Evolutionary conservation across 2,888 invertebrate genomes (phyloP).

Genomic region (Lordiphosa fenestrarum): DNA sequence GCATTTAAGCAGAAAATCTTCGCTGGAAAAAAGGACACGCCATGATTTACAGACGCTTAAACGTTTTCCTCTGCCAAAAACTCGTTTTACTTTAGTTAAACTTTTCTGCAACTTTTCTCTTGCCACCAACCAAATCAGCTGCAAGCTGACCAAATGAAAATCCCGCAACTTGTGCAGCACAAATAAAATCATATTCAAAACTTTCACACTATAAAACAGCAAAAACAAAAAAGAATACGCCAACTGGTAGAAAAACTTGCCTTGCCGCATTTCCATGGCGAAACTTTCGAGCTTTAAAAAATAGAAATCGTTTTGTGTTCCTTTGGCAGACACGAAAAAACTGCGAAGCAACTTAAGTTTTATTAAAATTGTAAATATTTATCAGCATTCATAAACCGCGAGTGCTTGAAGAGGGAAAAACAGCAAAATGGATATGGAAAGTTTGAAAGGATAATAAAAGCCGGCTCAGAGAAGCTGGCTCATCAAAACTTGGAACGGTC

Average conservation of each 20-base stretch:
- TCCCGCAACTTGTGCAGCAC: slow-evolving; percentile 47
- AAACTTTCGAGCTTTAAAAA: slow-evolving; percentile 55
- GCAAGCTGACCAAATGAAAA: slow-evolving; percentile 58
- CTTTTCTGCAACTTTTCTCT: slow-evolving; percentile 36
- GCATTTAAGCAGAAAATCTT: slow-evolving; percentile 66
- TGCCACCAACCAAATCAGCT: slow-evolving; percentile 42
- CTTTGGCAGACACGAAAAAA: slow-evolving; percentile 35
- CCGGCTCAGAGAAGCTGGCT: no score
- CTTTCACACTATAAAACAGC: slow-evolving; percentile 43
- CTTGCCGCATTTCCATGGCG: slow-evolving; percentile 50
- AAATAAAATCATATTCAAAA: slow-evolving; percentile 73
- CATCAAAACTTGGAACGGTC: no score
- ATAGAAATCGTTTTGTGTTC: slow-evolving; percentile 40
- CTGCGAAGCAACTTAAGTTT: slow-evolving; percentile 50
- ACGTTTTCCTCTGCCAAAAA: slow-evolving; percentile 36
- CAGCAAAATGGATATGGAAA: slow-evolving; percentile 2
- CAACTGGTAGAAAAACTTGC: slow-evolving; percentile 25
- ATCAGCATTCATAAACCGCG: slow-evolving; percentile 38
- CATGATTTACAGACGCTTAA: slow-evolving; percentile 60
- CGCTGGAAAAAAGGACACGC: slow-evolving; percentile 36
- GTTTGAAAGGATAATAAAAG: no score
- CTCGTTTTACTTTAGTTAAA: slow-evolving; percentile 43
- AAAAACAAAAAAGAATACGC: slow-evolving; percentile 18
- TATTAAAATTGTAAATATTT: slow-evolving; percentile 73
- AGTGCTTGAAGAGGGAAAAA: slow-evolving; percentile 14